Conservation (phyloP, 2,797 vertebrate genomes). For the Cyclura pinguis region DNA sequence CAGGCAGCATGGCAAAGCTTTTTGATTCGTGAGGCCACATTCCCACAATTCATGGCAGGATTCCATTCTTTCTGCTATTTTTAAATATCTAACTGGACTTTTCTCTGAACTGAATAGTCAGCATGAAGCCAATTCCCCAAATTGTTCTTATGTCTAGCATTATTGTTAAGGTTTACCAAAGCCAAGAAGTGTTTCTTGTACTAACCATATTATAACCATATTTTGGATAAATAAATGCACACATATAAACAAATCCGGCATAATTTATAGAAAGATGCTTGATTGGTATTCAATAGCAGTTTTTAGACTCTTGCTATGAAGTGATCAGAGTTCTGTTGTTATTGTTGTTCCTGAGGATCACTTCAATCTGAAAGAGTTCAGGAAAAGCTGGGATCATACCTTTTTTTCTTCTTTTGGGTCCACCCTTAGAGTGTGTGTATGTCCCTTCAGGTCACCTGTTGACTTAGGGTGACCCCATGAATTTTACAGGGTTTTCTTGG, state of each 20-base stretch:
- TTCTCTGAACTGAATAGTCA: not conserved
- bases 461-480: no score
- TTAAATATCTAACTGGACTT: not conserved
- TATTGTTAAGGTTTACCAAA: not conserved
- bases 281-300: not conserved
- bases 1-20: no score
- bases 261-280: not conserved
- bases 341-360: not conserved
- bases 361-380: not conserved
- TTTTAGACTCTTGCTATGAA: conserved; percentile 28
- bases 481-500: no score
- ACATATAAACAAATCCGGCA: conserved; percentile 18
- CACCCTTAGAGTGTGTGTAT: not conserved
- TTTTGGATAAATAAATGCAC: conserved; percentile 21
- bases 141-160: not conserved
- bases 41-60: not conserved
- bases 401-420: not conserved
- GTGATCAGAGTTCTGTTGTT: not conserved
- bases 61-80: not conserved
- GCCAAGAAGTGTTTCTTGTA: not conserved
- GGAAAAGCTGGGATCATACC: not conserved
- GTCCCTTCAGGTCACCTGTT: no score
- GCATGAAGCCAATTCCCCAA: not conserved
- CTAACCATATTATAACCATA: not conserved
- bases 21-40: not conserved